phyloP scores from a whole-genome alignment of 1,140 invertebrate species.

The Palaemon carinicauda region DNA sequence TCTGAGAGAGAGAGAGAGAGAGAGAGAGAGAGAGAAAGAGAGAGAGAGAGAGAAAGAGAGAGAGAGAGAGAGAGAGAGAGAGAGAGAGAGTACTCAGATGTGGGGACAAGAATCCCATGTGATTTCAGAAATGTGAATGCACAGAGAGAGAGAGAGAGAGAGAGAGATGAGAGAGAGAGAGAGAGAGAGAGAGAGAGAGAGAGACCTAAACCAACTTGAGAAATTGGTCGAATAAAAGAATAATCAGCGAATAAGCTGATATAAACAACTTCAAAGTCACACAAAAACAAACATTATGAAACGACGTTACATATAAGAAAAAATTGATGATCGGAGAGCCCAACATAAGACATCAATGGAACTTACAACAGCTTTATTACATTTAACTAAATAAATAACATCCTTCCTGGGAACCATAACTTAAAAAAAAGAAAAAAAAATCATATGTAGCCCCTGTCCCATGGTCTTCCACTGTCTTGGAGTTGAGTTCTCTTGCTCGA shows the following conservation, averaged over 20 bases:
- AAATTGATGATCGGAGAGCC: too few species aligned
- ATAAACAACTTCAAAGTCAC: background rate
- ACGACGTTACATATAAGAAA: too few species aligned
- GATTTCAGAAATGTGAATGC: background rate
- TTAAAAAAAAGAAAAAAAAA: too few species aligned
- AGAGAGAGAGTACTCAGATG: background rate
- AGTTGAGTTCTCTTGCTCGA: too few species aligned
- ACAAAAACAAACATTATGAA: background rate
- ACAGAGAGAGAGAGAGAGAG: background rate
- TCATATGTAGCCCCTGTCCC: too few species aligned
- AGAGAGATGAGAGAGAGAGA: background rate
- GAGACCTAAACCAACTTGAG: too few species aligned
- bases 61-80: conserved; percentile 19
- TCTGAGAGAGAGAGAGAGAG: background rate
- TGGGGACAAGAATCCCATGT: background rate
- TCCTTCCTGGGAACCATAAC: too few species aligned
- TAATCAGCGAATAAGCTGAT: background rate
- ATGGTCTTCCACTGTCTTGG: too few species aligned
- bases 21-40: conserved; percentile 24
- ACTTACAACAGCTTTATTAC: too few species aligned
- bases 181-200: background rate
- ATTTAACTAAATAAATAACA: too few species aligned
- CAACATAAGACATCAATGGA: too few species aligned
- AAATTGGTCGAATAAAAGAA: background rate
- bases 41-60: conserved; percentile 10